phyloP scores from a whole-genome alignment of 1,140 invertebrate genomes.

The Ctenoplectra terminalis region DNA sequence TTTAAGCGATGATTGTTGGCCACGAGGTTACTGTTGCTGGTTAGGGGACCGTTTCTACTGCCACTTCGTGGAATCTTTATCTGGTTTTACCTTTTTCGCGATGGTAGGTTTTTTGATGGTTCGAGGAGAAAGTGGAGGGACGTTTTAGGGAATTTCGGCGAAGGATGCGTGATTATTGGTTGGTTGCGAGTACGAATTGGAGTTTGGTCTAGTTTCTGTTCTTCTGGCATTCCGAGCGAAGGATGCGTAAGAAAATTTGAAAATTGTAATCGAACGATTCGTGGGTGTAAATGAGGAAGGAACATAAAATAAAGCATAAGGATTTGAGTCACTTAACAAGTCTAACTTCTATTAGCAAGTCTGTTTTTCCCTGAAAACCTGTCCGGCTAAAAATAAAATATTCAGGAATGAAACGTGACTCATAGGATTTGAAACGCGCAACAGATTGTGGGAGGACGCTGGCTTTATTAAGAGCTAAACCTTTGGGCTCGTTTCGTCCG shows the following conservation, averaged over 20 bases:
- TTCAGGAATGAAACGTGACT: not conserved
- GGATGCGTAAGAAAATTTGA: not conserved
- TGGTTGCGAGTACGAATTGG: too few relatives aligned
- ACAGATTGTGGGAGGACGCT: not conserved
- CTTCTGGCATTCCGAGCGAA: not conserved
- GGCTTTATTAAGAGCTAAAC: constrained; percentile 17
- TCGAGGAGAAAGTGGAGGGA: constrained; percentile 5
- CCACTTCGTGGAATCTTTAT: too few relatives aligned
- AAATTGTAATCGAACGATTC: too few relatives aligned
- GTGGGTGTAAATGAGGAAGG: too few relatives aligned
- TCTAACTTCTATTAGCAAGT: too few relatives aligned
- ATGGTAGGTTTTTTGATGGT: not conserved
- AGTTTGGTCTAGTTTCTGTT: not conserved
- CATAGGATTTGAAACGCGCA: not conserved
- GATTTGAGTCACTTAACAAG: not conserved
- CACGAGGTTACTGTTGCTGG: not conserved
- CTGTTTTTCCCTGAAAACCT: too few relatives aligned
- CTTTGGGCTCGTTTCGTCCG: constrained; percentile 22
- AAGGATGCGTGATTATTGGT: too few relatives aligned
- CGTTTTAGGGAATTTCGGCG: not conserved
- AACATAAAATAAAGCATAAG: too few relatives aligned
- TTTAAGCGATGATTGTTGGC: constrained; percentile 24
- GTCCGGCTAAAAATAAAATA: not conserved
- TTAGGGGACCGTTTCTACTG: not conserved
- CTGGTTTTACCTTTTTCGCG: not conserved